Evolutionary conservation across 2,888 invertebrate genomes (phyloP).

Genomic region (Torymus texanus): DNA sequence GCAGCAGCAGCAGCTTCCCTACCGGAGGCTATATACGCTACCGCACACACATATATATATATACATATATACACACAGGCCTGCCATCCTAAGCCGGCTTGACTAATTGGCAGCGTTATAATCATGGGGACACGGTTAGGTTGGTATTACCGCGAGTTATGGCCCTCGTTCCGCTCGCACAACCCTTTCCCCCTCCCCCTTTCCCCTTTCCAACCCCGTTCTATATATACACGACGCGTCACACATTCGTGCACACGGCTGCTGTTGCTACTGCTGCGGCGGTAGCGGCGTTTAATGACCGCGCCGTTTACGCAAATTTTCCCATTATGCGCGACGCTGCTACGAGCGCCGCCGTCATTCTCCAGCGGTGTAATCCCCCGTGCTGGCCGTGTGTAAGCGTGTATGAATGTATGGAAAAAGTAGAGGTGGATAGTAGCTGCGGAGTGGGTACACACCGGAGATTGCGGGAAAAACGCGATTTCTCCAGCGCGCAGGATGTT

Average conservation of each 20-base stretch:
- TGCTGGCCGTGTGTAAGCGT: too few species aligned
- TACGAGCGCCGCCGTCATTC: not conserved
- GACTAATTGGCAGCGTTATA: constrained; percentile 76
- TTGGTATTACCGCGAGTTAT: constrained; percentile 75
- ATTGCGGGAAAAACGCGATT: constrained; percentile 53
- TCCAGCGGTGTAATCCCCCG: too few species aligned
- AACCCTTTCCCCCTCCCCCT: constrained; percentile 61
- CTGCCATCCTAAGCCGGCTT: constrained; percentile 74
- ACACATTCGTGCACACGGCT: constrained; percentile 63
- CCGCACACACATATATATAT: too few species aligned
- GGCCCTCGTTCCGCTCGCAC: constrained; percentile 61
- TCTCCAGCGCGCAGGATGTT: constrained; percentile 1
- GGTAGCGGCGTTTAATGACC: constrained; percentile 70
- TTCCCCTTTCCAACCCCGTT: constrained; percentile 54
- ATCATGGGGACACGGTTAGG: constrained; percentile 75
- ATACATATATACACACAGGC: not conserved
- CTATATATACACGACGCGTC: constrained; percentile 55
- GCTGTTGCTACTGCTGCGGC: not conserved
- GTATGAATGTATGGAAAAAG: too few species aligned
- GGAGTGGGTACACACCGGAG: constrained; percentile 31
- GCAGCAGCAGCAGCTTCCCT: not conserved
- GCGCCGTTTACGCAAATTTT: constrained; percentile 75
- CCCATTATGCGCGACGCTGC: constrained; percentile 69
- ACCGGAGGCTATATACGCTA: too few species aligned
- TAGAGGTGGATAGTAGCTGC: not conserved